Conservation (phyloP, 2,888 invertebrate genomes). For the Conomelus anceps region DNA sequence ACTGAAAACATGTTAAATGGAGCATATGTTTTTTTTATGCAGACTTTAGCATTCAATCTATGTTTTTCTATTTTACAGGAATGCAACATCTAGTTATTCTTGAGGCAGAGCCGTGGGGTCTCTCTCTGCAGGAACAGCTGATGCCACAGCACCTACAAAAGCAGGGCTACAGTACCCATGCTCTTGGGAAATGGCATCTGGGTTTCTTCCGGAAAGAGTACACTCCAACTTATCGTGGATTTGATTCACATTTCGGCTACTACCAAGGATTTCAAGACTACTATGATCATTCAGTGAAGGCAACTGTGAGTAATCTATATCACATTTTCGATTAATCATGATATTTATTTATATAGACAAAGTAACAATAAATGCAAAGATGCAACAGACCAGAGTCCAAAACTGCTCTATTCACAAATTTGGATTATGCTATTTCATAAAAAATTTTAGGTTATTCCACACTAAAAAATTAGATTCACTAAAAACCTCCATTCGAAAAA, state of each 20-base stretch:
- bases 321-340: not conserved
- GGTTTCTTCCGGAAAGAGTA: conserved; percentile 49
- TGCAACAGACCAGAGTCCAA: too few relatives aligned
- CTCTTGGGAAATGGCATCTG: conserved; percentile 51
- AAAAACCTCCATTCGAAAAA: too few relatives aligned
- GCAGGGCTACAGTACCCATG: conserved; percentile 47
- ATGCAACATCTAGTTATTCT: conserved; percentile 48
- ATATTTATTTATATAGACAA: too few relatives aligned
- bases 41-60: not conserved
- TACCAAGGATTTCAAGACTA: conserved; percentile 78
- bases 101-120: conserved; percentile 46
- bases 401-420: too few relatives aligned
- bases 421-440: too few relatives aligned
- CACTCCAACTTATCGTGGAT: conserved; percentile 67
- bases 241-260: conserved; percentile 76
- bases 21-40: not conserved
- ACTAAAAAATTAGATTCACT: too few relatives aligned
- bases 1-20: too few relatives aligned
- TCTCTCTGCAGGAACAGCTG: conserved; percentile 47
- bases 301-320: conserved; percentile 37
- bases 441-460: too few relatives aligned
- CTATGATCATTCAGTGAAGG: conserved; percentile 54
- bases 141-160: conserved; percentile 47
- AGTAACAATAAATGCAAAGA: too few relatives aligned
- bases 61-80: conserved; percentile 39